phyloP scores from a whole-genome alignment of 1,140 invertebrate genomes.

The Nylanderia fulva region DNA sequence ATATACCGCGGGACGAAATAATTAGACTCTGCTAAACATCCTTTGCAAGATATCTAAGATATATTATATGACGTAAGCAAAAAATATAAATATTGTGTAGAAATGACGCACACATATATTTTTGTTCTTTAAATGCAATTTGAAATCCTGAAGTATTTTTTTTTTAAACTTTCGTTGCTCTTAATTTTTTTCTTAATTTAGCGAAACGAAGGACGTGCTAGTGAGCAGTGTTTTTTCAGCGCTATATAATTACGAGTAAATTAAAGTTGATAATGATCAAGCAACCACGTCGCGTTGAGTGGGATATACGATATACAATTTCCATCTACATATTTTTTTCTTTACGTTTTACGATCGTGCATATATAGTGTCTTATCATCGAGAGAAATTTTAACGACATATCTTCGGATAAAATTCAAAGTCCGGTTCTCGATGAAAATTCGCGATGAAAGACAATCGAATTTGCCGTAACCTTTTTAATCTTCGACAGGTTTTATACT shows the following conservation, averaged over 20 bases:
- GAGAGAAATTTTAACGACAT: constrained; percentile 18
- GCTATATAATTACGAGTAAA: background rate
- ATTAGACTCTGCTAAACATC: background rate
- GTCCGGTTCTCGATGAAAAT: background rate
- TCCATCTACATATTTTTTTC: constrained; percentile 11
- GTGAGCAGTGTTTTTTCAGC: background rate
- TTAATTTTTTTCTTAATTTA: background rate
- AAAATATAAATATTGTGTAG: too few species aligned
- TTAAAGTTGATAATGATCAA: constrained; percentile 22
- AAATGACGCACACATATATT: background rate
- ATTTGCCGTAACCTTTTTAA: background rate
- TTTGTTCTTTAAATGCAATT: background rate
- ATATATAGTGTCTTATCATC: constrained; percentile 33
- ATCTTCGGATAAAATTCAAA: background rate
- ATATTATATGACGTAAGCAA: background rate
- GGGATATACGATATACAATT: background rate
- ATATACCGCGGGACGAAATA: background rate
- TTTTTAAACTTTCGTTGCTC: background rate
- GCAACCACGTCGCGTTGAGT: background rate
- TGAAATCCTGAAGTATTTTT: background rate
- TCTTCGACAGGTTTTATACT: background rate
- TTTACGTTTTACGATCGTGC: background rate
- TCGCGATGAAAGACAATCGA: background rate
- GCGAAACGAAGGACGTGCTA: background rate
- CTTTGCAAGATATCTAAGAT: background rate